A percentile compares a stretch with the other conserved stretches of the same genome.
These are phyloP conservation scores for Stomatorhinus walkeri DNA, from an alignment of 2,797 vertebrate species.

Conservation along the genomic window DNA sequence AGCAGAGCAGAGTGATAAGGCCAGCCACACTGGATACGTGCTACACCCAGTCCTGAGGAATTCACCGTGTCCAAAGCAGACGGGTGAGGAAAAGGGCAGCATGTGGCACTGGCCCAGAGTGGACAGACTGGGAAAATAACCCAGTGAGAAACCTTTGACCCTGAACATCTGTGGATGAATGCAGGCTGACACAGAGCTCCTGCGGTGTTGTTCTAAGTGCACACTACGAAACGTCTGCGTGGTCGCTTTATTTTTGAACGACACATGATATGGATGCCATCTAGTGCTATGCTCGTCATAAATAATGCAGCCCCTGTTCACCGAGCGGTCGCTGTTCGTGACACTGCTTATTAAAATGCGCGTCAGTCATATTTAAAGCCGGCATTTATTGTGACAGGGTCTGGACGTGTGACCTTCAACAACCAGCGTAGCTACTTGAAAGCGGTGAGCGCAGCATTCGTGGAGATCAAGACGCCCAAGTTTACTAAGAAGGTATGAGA, in stretches of 20 bases:
- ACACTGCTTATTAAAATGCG: neutral
- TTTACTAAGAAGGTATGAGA: constrained; percentile 89
- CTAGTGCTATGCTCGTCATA: neutral
- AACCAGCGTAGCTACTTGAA: constrained; percentile 97
- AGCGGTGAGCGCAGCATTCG: constrained; percentile 90
- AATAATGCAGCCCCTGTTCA: neutral
- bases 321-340: neutral
- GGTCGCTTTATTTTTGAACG: neutral
- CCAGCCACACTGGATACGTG: neutral
- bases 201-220: neutral
- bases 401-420: constrained; percentile 97
- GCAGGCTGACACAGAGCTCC: neutral
- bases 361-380: neutral
- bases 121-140: neutral
- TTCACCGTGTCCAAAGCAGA: neutral
- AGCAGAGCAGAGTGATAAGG: neutral
- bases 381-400: constrained; percentile 60
- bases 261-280: neutral
- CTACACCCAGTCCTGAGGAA: neutral
- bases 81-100: neutral
- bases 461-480: constrained; percentile 98
- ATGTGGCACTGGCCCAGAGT: no score
- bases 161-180: neutral
- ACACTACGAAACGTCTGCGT: neutral
- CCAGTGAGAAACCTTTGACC: neutral